Evolutionary conservation across 2,113 vertebrate genomes (phyloP), one percentile per base, ranked within the genome.

Genomic region (Rousettus leschenaultii): DNA sequence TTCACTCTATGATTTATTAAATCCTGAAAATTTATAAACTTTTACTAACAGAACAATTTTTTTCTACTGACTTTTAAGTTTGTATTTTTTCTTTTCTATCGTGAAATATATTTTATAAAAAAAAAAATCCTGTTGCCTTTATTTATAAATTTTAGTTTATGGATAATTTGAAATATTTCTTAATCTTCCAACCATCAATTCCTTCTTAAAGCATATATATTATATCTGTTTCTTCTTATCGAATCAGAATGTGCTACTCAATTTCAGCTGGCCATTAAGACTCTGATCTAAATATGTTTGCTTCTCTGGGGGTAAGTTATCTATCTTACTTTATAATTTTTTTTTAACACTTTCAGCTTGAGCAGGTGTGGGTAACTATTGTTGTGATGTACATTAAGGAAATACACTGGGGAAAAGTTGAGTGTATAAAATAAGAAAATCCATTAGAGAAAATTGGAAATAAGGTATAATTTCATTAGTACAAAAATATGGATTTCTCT

Each of bases 1-100:
- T 91, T 88, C 40, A 61, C n/a, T 94, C 12, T 85, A 18, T 86
- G 53, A 68, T 66, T 74, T 91, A 89, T 59, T 73, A 89, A 28
- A 21, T 66, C 65, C 53, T 84, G 11, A 78, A 96, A 74, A 83
- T 65, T 26, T 88, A 38, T 55, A 86, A 78, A 0, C 43, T 86
- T 97, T 80, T 80, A 82, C 68, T 86, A 95, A 89, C 79, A 38
- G 94, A 65, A 24, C 3, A 78, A 11, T 5, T n/a, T 79, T 91
- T 92, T 51, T 51, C 40, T 75, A 11, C 30, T 35, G 33, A 55
- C 26, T 73, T 96, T 35, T 6, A 66, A 33, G 8, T 10, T 51
- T 83, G 22, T 15, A 73, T 84, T 79, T 84, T 95, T 88, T 68
- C 18, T 88, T 90, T 85, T 43, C 11, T 35, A 4, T 21, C 96